A percentile compares a stretch with the other conserved stretches of the same genome.
Evolutionary conservation across 2,888 invertebrate genomes (phyloP).

Genomic region (Pediacus dermestoides): DNA sequence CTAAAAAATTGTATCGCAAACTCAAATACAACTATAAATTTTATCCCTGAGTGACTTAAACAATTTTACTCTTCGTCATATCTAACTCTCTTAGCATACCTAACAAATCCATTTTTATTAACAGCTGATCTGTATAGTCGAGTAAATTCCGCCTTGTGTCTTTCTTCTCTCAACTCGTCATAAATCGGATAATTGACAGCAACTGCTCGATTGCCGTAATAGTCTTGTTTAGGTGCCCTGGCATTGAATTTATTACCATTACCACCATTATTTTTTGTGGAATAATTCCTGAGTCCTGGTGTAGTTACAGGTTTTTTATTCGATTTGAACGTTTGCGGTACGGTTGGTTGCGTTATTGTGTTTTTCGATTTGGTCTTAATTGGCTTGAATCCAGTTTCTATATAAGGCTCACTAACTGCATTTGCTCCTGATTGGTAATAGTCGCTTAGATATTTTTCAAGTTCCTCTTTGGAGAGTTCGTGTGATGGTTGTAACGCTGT

Average conservation of each 20-base stretch:
- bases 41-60: slow-evolving; percentile 3
- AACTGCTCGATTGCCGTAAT: background rate
- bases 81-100: slow-evolving; percentile 32
- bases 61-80: slow-evolving; percentile 14
- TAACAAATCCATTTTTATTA: slow-evolving; percentile 26
- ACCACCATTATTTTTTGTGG: slow-evolving; percentile 28
- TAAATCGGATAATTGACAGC: slow-evolving; percentile 12
- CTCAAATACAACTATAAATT: too few relatives aligned
- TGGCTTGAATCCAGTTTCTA: slow-evolving; percentile 39
- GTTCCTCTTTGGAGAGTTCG: slow-evolving; percentile 34
- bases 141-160: slow-evolving; percentile 24
- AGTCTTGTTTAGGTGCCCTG: slow-evolving; percentile 14
- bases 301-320: slow-evolving; percentile 49
- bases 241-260: slow-evolving; percentile 12
- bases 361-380: slow-evolving; percentile 28
- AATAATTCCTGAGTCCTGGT: slow-evolving; percentile 52
- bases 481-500: slow-evolving; percentile 26
- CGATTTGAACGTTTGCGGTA: slow-evolving; percentile 40
- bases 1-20: too few relatives aligned
- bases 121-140: slow-evolving; percentile 28
- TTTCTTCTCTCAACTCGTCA: slow-evolving; percentile 16
- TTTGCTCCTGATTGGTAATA: slow-evolving; percentile 29
- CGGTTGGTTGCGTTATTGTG: slow-evolving; percentile 22
- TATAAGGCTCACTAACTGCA: slow-evolving; percentile 23
- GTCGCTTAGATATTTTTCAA: slow-evolving; percentile 30